phyloP scores from a whole-genome alignment of 2,888 invertebrate genomes.

The Julus scanicus region DNA sequence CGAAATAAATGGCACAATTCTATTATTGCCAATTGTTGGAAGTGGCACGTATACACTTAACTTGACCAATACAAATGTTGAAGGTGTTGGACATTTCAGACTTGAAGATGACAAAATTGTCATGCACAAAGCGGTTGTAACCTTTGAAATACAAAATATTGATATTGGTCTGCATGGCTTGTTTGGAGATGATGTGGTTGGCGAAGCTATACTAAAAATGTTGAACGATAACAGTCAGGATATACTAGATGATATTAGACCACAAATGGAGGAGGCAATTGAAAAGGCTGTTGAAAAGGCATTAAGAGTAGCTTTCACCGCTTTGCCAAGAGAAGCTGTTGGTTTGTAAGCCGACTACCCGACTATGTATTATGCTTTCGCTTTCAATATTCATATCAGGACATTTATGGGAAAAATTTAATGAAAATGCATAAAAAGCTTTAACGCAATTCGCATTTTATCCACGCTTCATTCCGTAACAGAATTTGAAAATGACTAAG shows the following conservation, averaged over 20 bases:
- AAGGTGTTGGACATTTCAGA: neutral
- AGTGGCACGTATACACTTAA: constrained; percentile 44
- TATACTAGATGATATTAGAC: constrained; percentile 84
- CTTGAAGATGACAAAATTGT: constrained; percentile 61
- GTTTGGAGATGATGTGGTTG: constrained; percentile 79
- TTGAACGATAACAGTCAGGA: constrained; percentile 83
- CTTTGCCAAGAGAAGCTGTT: neutral
- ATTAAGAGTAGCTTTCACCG: neutral
- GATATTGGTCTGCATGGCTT: constrained; percentile 73
- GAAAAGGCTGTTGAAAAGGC: neutral
- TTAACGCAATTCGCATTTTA: too few relatives aligned
- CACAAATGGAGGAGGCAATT: constrained; percentile 80
- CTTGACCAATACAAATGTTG: constrained; percentile 5
- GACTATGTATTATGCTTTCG: too few relatives aligned
- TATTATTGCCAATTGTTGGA: constrained; percentile 53
- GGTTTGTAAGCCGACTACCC: neutral
- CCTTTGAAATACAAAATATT: constrained; percentile 70
- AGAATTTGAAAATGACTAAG: too few relatives aligned
- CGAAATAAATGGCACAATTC: constrained; percentile 37
- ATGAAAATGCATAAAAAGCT: too few relatives aligned
- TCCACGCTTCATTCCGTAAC: too few relatives aligned
- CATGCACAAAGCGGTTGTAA: constrained; percentile 71
- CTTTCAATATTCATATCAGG: too few relatives aligned
- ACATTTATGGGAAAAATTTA: too few relatives aligned
- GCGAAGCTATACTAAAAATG: constrained; percentile 85